These are phyloP conservation scores for Hydrocynus forskahlii DNA, from an alignment of 2,797 vertebrate species.

Conservation along the genomic window DNA sequence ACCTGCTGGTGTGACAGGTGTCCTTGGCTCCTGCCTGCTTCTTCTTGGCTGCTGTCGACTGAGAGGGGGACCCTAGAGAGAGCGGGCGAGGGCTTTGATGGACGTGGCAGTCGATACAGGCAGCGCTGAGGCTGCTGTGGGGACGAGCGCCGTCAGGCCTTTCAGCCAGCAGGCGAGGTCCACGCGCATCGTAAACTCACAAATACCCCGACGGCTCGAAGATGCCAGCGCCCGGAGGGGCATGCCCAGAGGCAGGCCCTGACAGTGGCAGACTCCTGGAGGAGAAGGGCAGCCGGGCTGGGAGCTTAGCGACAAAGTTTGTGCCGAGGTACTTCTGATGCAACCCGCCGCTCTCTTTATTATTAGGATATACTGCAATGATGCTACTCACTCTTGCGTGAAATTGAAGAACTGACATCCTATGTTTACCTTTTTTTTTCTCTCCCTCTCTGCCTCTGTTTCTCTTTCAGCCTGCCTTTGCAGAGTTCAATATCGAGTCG, in stretches of 20 bases:
- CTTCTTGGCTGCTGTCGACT: slow-evolving; percentile 47
- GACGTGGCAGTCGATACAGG: slow-evolving; percentile 56
- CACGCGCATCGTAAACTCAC: neutral
- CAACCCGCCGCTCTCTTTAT: slow-evolving; percentile 74
- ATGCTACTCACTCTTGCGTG: slow-evolving; percentile 76
- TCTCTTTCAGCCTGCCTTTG: slow-evolving; percentile 60
- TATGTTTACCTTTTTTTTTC: slow-evolving; percentile 71
- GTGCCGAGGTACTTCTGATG: slow-evolving; percentile 73
- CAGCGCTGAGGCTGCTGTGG: slow-evolving; percentile 47
- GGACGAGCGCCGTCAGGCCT: slow-evolving; percentile 54
- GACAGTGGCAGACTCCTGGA: slow-evolving; percentile 50
- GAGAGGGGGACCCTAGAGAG: slow-evolving; percentile 56
- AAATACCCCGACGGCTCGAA: slow-evolving; percentile 47
- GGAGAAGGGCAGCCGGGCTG: slow-evolving; percentile 41
- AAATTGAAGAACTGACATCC: slow-evolving; percentile 83
- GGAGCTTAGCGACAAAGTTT: slow-evolving; percentile 50
- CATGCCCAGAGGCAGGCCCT: slow-evolving; percentile 35
- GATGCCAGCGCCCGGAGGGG: slow-evolving; percentile 30
- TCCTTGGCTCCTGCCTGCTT: slow-evolving; percentile 66
- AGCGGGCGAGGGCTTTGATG: slow-evolving; percentile 56
- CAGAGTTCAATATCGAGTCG: slow-evolving; percentile 69
- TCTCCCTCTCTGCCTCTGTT: slow-evolving; percentile 30
- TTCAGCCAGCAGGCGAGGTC: slow-evolving; percentile 37
- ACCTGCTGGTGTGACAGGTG: slow-evolving; percentile 72
- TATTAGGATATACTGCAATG: slow-evolving; percentile 74